Conservation (phyloP, 2,888 invertebrate genomes). For the Tridacna gigas region DNA sequence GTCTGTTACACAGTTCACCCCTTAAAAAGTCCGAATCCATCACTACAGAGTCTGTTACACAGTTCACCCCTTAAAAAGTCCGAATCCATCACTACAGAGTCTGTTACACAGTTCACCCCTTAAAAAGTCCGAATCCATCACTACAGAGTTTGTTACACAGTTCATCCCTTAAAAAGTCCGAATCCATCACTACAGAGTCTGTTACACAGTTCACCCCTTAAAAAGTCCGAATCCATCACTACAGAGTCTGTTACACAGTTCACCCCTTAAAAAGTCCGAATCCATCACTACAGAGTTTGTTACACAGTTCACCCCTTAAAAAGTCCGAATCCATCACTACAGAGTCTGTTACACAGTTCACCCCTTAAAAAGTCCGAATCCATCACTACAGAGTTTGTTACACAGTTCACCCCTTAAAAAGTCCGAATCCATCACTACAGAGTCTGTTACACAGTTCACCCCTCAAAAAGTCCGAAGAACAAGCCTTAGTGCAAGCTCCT, state of each 20-base stretch:
- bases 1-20: neutral
- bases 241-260: neutral
- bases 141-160: neutral
- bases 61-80: neutral
- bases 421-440: constrained; percentile 16
- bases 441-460: neutral
- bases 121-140: neutral
- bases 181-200: constrained; percentile 1
- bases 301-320: neutral
- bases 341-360: neutral
- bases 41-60: neutral
- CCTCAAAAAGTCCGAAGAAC: neutral
- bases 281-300: neutral
- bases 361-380: constrained; percentile 6
- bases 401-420: neutral
- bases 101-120: neutral
- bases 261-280: constrained; percentile 2
- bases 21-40: neutral
- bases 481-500: neutral
- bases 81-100: constrained; percentile 9
- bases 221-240: neutral
- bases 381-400: neutral
- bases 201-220: constrained; percentile 1
- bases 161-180: neutral
- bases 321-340: constrained; percentile 9